Conservation (phyloP, 2,797 vertebrate species). For the Squalus acanthias region DNA sequence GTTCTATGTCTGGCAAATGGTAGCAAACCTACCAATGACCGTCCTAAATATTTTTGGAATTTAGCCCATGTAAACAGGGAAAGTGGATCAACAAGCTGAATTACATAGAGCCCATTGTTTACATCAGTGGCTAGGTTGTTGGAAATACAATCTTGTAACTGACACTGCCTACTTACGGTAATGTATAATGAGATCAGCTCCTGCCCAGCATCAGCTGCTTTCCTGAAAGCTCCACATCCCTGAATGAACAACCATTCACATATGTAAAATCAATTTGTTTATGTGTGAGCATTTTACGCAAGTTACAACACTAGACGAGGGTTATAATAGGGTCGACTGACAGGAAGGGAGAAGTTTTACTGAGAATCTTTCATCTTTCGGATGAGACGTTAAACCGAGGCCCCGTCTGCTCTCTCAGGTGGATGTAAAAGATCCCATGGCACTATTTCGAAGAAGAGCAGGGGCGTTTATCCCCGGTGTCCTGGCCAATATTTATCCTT, state of each 20-base stretch:
- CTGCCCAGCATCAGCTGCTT: neutral
- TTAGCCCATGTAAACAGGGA: neutral
- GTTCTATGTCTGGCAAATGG: neutral
- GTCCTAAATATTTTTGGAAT: neutral
- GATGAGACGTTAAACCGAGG: too few species aligned
- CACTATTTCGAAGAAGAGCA: too few species aligned
- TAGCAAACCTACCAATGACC: neutral
- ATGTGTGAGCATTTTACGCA: neutral
- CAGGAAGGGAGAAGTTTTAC: neutral
- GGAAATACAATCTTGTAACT: neutral
- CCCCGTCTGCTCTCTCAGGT: too few species aligned
- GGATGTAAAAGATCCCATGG: too few species aligned
- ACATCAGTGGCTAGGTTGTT: neutral
- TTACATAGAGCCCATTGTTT: neutral
- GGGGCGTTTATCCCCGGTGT: too few species aligned
- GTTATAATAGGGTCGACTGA: neutral
- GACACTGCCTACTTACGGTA: neutral
- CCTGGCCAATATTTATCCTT: too few species aligned
- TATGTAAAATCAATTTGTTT: neutral
- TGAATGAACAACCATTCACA: neutral
- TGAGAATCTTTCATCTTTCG: too few species aligned
- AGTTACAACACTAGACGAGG: neutral
- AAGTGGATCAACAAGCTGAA: neutral
- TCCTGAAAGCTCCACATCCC: neutral
- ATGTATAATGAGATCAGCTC: neutral